Evolutionary conservation across 2,888 invertebrate species (phyloP), one percentile per base, ranked within the genome.

Genomic region (Lymantria monacha): DNA sequence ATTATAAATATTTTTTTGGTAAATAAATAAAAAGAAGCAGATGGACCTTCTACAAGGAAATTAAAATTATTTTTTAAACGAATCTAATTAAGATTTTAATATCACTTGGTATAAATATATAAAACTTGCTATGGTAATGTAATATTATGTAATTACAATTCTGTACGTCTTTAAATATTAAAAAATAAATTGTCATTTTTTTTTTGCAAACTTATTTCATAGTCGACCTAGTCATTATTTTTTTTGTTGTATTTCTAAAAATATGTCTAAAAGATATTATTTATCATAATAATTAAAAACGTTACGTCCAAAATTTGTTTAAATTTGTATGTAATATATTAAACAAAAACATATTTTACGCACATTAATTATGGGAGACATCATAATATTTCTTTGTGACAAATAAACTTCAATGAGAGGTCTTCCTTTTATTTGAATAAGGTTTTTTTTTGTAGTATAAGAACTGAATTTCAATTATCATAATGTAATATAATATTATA

Each of bases 301-400:
- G 58, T 63, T 64, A 72, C 75, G 75, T 74, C 75, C 73, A 72
- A 66, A 64, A 63, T 65, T 71, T 74, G 70, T 72, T 74, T 73
- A 72, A 59, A 61, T 61, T 55, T 70, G 55, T 37, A 60, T 47
- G 52, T 62, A 57, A 60, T 31, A 2, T 7, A 42, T 43, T 53
- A 50, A 50, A 11, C 53, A 55, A 48, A 47, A 57, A 56, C 56
- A 47, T 49, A 46, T 62, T 53, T 57, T 48, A 55, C 68, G 72
- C 72, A 72, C 70, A 48, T 58, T 58, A 31, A 56, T 52, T 46
- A 45, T 52, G 64, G 70, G 51, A 47, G 66, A 56, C 58, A 55
- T 55, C 60, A 59, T 22, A 22, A 22, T 22, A 22, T 22, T 22
- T 52, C 14, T 33, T 33, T 33, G 33, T 33, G 9, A 33, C 33